Base-by-base conservation (phyloP, 2,888 invertebrate genomes). In the Plebejus melissa region DNA sequence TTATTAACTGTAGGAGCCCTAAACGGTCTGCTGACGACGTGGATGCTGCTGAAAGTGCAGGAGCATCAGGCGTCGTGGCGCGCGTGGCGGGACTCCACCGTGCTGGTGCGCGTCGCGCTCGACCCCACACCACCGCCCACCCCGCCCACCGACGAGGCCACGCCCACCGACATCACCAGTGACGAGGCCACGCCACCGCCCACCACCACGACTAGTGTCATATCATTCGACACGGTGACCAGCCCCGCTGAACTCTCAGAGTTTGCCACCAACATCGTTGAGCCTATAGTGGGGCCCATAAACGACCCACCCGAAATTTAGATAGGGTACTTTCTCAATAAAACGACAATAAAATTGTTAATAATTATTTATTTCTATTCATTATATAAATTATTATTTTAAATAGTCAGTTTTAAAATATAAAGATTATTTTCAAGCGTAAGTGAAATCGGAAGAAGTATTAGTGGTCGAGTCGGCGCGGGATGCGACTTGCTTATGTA, bases 41-140 rank as follows among this genome's bases (percentile, higher is more conserved):
- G 93, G 93, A 90, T 92, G 88, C 88, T 93, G 82, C 88, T 93
- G 60, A 93, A 92, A 87, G 86, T 93, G 79, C 93, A 93, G 82
- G 93, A 93, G 86, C 93, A 93, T 85, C 93, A 92, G 86, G 70
- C 85, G 82, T 89, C 93, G 80, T 93, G 93, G 93, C 90, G 87
- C 80, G 85, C 89, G 80, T 93, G 93, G 93, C 88, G 93, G 50
- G 92, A 90, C 86, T 85, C 87, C 84, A 90, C 90, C 74, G 87
- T 92, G 82, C 90, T 89, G 86, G 90, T 93, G 82, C 90, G 83
- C 83, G 92, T 93, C 78, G 81, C 87, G 58, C 87, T 93, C 85
- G 77, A 82, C 81, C 36, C 80, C 77, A 75, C 79, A 75, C 77
- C 80, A 78, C 77, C 79, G 83, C 86, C 80, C 81, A 74, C 83